Percentiles rank a stretch among this genome's conserved stretches.
Evolutionary conservation across 2,797 vertebrate genomes (phyloP).

Genomic region (Margarornis squamiger): DNA sequence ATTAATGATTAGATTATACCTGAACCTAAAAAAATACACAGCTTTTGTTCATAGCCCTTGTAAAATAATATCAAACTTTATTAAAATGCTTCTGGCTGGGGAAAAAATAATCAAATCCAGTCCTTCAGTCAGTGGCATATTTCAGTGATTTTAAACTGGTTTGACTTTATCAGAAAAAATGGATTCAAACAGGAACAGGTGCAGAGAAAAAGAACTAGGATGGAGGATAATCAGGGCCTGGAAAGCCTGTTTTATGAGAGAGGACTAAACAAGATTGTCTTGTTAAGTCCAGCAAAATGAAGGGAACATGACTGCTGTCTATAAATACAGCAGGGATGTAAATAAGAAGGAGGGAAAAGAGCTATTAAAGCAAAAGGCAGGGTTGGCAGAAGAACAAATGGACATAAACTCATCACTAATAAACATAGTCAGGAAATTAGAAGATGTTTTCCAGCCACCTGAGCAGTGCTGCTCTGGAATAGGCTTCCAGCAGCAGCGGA

Average conservation of each 20-base stretch:
- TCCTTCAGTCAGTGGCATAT: neutral
- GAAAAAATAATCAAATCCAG: neutral
- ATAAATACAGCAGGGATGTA: constrained; percentile 29
- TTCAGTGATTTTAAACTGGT: constrained; percentile 8
- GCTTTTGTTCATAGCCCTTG: neutral
- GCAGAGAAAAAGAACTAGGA: constrained; percentile 8
- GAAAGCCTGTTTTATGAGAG: constrained; percentile 32
- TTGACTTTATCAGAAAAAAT: constrained; percentile 26
- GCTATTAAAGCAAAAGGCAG: constrained; percentile 17
- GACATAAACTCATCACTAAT: constrained; percentile 16
- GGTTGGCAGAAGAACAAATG: constrained; percentile 19
- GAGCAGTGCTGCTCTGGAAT: neutral
- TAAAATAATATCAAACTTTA: neutral
- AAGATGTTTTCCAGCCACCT: constrained; percentile 38
- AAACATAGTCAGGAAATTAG: constrained; percentile 9
- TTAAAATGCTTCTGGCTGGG: neutral
- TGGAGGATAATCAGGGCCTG: neutral
- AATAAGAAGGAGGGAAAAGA: constrained; percentile 1
- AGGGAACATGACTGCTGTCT: constrained; percentile 15
- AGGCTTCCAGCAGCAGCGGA: neutral
- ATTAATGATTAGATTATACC: constrained; percentile 26
- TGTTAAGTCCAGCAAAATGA: constrained; percentile 46
- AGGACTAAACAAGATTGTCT: constrained; percentile 18
- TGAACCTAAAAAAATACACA: neutral
- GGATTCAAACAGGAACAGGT: constrained; percentile 51